Percentiles rank a stretch among this genome's conserved stretches.
phyloP scores from a whole-genome alignment of 1,140 invertebrate species.

The Drosophila fuyamai region DNA sequence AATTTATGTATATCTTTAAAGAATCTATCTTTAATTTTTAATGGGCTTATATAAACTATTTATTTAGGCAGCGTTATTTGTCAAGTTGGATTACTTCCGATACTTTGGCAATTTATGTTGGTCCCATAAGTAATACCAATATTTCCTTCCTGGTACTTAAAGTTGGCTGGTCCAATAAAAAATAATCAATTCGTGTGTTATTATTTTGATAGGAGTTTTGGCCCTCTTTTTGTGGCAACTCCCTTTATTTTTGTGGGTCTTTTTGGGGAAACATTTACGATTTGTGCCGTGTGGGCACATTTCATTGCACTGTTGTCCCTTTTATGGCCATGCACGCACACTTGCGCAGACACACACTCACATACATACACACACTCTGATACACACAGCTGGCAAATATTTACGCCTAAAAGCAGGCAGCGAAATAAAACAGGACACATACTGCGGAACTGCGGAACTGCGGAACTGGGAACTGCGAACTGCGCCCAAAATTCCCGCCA shows the following conservation, averaged over 20 bases:
- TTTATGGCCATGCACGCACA: conserved; percentile 51
- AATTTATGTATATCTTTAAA: no score
- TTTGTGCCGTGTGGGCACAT: conserved; percentile 38
- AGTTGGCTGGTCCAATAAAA: not conserved
- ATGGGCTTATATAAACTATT: no score
- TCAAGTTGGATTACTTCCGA: no score
- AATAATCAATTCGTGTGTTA: conserved; percentile 9
- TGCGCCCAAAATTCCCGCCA: conserved; percentile 28
- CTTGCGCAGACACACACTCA: not conserved
- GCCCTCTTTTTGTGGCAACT: not conserved
- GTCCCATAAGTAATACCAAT: no score
- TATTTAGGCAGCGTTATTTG: no score
- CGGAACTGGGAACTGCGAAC: conserved; percentile 13
- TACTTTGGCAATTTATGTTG: no score
- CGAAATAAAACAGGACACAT: conserved; percentile 21
- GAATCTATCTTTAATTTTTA: no score
- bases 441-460: conserved; percentile 15
- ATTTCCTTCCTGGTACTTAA: not conserved
- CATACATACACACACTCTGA: not conserved
- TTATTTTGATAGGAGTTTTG: not conserved
- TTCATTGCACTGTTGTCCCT: conserved; percentile 26
- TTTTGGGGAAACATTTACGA: conserved; percentile 28
- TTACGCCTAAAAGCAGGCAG: conserved; percentile 70
- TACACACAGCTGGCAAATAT: conserved; percentile 53
- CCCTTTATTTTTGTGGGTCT: conserved; percentile 25